Base-by-base conservation (phyloP, 2,888 invertebrate genomes). In the Coelinius sp. region DNA sequence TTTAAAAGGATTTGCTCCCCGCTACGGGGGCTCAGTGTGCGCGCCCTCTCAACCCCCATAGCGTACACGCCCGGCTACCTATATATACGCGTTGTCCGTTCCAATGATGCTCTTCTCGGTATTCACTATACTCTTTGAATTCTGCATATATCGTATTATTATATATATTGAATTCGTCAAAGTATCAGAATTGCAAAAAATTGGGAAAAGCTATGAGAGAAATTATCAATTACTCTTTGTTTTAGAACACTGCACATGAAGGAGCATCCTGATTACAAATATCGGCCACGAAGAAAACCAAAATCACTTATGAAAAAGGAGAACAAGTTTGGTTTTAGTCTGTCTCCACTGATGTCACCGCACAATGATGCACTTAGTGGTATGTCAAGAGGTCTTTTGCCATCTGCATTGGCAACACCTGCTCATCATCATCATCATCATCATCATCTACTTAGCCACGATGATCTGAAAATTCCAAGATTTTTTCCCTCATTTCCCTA, bases 231-330 rank as follows among this genome's bases (percentile, higher is more conserved):
- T 77, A 80, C n/a, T n/a, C n/a, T 83, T 81, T 80, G 71, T 89
- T 89, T 25, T 91, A 96, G 96, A 87, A 95, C 96, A 41, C 90
- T 96, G 10, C 96, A 96, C 90, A 96, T 96, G 96, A 96, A 95
- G 89, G 96, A 96, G 85, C 96, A 96, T 83, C 96, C 96, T 5
- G 96, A 96, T 89, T 96, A 96, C 91, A 96, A 96, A 89, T 96
- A 96, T 89, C 91, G 96, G 53, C 96, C 96, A 10, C 90, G 96
- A 68, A 90, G 96, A 83, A 96, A 96, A 88, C 96, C 96, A 3
- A 96, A 96, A 87, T 94, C 95, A 0, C 89, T 95, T 12, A 91
- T 94, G 76, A 95, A 95, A 87, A 94, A 94, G 80, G 94, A 94
- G 80, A 92, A 92, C 24, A 94, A 94, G 83, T 93, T 92, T 83